These are phyloP conservation scores for Solenopsis fugax DNA, from an alignment of 1,140 invertebrate species.

Conservation along the genomic window DNA sequence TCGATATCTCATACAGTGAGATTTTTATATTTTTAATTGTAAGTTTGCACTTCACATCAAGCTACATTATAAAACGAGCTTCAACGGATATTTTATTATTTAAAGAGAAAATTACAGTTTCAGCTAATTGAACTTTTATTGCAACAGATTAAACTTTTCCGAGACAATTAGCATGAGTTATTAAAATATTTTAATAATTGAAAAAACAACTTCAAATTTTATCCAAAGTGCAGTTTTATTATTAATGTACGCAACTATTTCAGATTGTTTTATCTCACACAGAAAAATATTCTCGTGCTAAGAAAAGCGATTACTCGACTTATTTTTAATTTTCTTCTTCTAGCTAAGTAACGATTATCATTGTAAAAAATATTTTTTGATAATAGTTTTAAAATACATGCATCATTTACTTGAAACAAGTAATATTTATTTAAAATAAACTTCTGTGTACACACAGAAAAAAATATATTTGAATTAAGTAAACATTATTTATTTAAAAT, in stretches of 20 bases:
- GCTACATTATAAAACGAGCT: neutral
- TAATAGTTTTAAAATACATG: too few relatives aligned
- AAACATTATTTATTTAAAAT: too few relatives aligned
- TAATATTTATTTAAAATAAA: too few relatives aligned
- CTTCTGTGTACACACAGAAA: too few relatives aligned
- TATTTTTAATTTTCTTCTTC: too few relatives aligned
- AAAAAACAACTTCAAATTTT: neutral
- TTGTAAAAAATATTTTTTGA: too few relatives aligned
- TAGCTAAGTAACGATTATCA: too few relatives aligned
- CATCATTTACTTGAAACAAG: too few relatives aligned
- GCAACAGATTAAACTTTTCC: slow-evolving; percentile 1
- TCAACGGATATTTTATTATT: slow-evolving; percentile 25
- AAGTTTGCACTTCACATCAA: neutral
- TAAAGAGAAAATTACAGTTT: slow-evolving; percentile 32
- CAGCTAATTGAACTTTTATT: slow-evolving; percentile 27
- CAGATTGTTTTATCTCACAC: neutral
- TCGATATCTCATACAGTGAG: neutral
- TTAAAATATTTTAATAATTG: neutral
- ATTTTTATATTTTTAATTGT: neutral
- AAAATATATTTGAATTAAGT: too few relatives aligned
- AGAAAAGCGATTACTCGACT: too few relatives aligned
- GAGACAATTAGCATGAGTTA: slow-evolving; percentile 18
- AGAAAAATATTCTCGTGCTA: too few relatives aligned
- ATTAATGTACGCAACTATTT: neutral
- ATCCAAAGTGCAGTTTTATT: neutral